Evolutionary conservation across 2,113 vertebrate species (phyloP).

Genomic region (Alosa alosa): DNA sequence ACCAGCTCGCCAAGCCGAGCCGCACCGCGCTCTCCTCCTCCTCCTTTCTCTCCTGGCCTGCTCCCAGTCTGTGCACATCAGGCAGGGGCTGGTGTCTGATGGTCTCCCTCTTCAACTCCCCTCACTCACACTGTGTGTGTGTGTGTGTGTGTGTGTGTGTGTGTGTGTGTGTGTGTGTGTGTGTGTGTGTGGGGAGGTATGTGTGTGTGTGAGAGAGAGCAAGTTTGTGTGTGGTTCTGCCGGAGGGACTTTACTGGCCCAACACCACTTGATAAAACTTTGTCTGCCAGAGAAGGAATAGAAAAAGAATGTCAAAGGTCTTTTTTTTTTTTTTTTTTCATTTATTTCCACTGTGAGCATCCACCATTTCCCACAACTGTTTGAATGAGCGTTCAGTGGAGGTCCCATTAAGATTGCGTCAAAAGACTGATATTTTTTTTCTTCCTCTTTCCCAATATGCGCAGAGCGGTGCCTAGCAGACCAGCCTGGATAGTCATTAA

Average conservation of each 20-base stretch:
- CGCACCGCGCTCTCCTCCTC: neutral
- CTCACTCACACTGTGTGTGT: conserved; percentile 32
- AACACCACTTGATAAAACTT: conserved; percentile 73
- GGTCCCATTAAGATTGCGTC: conserved; percentile 40
- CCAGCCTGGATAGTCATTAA: conserved; percentile 51
- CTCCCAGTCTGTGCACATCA: conserved; percentile 59
- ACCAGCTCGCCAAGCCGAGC: neutral
- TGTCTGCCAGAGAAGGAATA: conserved; percentile 61
- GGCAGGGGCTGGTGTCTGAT: conserved; percentile 57
- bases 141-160: conserved; percentile 8
- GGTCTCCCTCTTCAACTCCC: neutral
- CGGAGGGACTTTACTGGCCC: conserved; percentile 60
- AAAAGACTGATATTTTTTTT: conserved; percentile 40
- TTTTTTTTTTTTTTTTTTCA: conserved; percentile 51
- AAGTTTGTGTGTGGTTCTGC: conserved; percentile 72
- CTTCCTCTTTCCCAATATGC: conserved; percentile 51
- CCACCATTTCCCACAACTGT: conserved; percentile 60
- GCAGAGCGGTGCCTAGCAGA: conserved; percentile 56
- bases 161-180: conserved; percentile 37
- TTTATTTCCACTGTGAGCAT: conserved; percentile 52
- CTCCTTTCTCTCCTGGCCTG: conserved; percentile 52
- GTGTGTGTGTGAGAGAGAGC: conserved; percentile 41
- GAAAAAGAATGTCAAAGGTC: conserved; percentile 61
- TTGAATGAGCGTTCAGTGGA: conserved; percentile 60
- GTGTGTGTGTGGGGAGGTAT: conserved; percentile 22